phyloP scores from a whole-genome alignment of 2,888 invertebrate genomes.

The Agrochola lota region DNA sequence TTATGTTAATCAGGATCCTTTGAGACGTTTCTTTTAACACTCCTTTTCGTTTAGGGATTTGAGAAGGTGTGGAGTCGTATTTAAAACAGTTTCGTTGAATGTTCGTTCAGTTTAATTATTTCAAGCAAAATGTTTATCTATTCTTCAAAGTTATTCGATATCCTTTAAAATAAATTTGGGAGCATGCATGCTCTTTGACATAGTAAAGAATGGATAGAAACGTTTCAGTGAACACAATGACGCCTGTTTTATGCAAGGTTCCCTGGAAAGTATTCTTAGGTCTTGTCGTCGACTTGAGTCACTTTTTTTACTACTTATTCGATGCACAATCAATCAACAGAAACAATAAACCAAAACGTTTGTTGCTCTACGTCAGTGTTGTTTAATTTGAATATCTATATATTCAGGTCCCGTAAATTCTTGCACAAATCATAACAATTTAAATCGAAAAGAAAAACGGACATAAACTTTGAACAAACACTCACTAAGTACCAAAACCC shows the following conservation, averaged over 20 bases:
- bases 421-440: not conserved
- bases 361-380: not conserved
- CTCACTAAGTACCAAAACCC: not conserved
- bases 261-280: not conserved
- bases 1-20: slow-evolving; percentile 40
- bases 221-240: not conserved
- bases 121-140: not conserved
- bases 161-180: not conserved
- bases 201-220: not conserved
- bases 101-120: not conserved
- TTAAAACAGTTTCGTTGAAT: slow-evolving; percentile 5
- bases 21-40: slow-evolving; percentile 17
- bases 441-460: not conserved
- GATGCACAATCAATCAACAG: not conserved
- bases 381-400: not conserved
- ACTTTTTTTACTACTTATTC: not conserved
- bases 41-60: slow-evolving; percentile 5
- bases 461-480: not conserved
- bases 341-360: not conserved
- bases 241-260: not conserved
- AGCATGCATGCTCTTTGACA: not conserved
- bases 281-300: not conserved
- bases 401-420: not conserved
- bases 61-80: slow-evolving; percentile 9
- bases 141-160: not conserved